Base-by-base conservation (phyloP, 2,888 invertebrate genomes). In the Reticulitermes lucifugus region DNA sequence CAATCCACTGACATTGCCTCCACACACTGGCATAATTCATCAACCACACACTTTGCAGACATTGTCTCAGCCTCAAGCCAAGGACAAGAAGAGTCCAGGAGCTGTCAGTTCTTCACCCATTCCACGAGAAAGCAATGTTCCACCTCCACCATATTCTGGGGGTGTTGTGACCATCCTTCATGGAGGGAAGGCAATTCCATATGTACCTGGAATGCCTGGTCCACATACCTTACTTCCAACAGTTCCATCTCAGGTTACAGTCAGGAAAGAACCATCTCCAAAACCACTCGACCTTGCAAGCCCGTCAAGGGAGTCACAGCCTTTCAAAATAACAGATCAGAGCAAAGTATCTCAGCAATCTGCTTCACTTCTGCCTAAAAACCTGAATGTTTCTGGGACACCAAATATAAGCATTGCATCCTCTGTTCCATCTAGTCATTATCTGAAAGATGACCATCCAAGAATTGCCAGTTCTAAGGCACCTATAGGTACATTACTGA, bases 171-270 rank as follows among this genome's bases (percentile, higher is more conserved):
- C 93, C 51, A 94, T 94, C 87, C 90, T 94, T 79, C 94, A 94
- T 88, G 94, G 93, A 25, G 96, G 95, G 41, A 96, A 96, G 90
- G 91, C 95, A n/a, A 95, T 97, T 89, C 95, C 96, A 0, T 95
- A 96, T 90, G 96, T 97, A 21, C 97, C 97, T 10, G 97, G 97
- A 22, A 97, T 97, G 91, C 97, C 97, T 0, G 97, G 97, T 18
- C 97, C 97, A 5, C 94, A 94, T 88, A 93, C 94, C 59, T 90
- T 95, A 46, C 87, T 89, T 14, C 88, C 88, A 29, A 73, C 73
- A n/a, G 59, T 60, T n/a, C 65, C 80, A 65, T 60, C 73, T 29
- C 55, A 77, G 7, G 35, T 65, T n/a, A 21, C 59, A 65, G 25
- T 73, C 1, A 29, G 83, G 59, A 85, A 83, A 41, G 83, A 83